Conservation (phyloP, 2,888 invertebrate genomes). For the Muscina levida region DNA sequence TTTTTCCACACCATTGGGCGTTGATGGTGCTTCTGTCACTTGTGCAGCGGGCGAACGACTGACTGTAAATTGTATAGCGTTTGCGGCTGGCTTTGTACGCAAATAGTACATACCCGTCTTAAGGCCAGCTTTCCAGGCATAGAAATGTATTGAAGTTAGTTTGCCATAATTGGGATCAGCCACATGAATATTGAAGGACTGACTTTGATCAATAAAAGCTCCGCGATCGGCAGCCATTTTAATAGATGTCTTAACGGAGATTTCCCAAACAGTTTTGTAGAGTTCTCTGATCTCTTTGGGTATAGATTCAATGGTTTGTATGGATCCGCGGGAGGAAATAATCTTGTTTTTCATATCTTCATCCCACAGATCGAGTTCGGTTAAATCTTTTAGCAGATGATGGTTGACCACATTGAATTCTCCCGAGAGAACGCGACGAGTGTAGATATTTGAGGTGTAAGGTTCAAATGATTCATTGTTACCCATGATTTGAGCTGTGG, state of each 20-base stretch:
- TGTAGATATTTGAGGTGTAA: constrained; percentile 98
- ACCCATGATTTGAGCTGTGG: constrained; percentile 99
- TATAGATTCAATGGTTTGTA: constrained; percentile 92
- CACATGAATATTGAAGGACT: constrained; percentile 98
- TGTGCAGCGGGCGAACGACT: constrained; percentile 87
- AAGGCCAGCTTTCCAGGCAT: constrained; percentile 96
- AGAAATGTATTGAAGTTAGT: constrained; percentile 98
- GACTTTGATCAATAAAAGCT: constrained; percentile 99
- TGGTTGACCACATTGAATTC: constrained; percentile 98
- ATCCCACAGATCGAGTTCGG: constrained; percentile 94
- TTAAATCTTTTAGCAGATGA: constrained; percentile 95
- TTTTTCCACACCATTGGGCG: constrained; percentile 63
- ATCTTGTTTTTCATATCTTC: constrained; percentile 97
- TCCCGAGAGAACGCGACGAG: constrained; percentile 95
- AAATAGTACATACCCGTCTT: constrained; percentile 99
- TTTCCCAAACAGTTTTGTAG: constrained; percentile 99
- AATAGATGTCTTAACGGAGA: constrained; percentile 94
- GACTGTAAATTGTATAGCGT: constrained; percentile 98
- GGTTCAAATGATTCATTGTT: constrained; percentile 99
- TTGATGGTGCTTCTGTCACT: constrained; percentile 73
- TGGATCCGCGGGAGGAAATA: constrained; percentile 94
- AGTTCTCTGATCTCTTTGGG: constrained; percentile 91
- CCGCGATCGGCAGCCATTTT: constrained; percentile 99
- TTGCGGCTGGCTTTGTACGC: constrained; percentile 96
- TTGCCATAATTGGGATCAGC: constrained; percentile 96